Evolutionary conservation across 2,113 vertebrate genomes (phyloP).

Genomic region (Seriola rivoliana): DNA sequence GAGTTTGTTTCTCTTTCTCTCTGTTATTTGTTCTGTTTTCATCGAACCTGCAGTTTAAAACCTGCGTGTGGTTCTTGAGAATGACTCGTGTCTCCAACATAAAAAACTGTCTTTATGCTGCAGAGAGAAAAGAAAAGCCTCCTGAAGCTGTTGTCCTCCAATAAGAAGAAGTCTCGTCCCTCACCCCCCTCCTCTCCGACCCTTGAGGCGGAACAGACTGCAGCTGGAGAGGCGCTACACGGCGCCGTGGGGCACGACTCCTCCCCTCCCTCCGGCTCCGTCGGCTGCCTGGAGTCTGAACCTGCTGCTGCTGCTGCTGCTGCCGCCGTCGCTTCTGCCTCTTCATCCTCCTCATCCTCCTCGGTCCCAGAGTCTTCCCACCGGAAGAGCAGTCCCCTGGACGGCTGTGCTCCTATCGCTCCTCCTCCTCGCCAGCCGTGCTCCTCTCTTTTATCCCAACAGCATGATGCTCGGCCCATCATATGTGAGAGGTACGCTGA

Average conservation of each 20-base stretch:
- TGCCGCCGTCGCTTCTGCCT: constrained; percentile 31
- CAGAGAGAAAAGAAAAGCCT: constrained; percentile 98
- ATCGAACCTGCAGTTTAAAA: too few relatives aligned
- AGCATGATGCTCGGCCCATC: constrained; percentile 91
- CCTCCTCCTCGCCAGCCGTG: constrained; percentile 95
- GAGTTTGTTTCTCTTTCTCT: not conserved
- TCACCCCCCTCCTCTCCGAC: constrained; percentile 96
- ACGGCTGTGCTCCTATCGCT: constrained; percentile 87
- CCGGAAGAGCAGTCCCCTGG: constrained; percentile 86
- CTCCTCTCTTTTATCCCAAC: constrained; percentile 89
- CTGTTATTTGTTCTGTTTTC: not conserved
- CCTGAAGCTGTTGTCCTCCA: constrained; percentile 94
- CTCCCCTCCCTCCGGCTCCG: constrained; percentile 49
- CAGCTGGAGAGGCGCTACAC: constrained; percentile 85
- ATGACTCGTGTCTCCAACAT: constrained; percentile 12
- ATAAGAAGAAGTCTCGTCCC: constrained; percentile 92
- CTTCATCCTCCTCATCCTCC: constrained; percentile 51
- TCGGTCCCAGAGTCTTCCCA: constrained; percentile 81
- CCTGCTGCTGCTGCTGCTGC: constrained; percentile 19
- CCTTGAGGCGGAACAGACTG: constrained; percentile 89
- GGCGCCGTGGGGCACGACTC: constrained; percentile 90
- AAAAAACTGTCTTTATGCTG: constrained; percentile 3
- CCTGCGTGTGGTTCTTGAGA: too few relatives aligned
- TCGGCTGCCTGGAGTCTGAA: constrained; percentile 83
- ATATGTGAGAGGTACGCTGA: constrained; percentile 93